A percentile compares a stretch with the other conserved stretches of the same genome.
These are phyloP conservation scores for Brassicogethes aeneus DNA, from an alignment of 2,888 invertebrate genomes.

Conservation along the genomic window DNA sequence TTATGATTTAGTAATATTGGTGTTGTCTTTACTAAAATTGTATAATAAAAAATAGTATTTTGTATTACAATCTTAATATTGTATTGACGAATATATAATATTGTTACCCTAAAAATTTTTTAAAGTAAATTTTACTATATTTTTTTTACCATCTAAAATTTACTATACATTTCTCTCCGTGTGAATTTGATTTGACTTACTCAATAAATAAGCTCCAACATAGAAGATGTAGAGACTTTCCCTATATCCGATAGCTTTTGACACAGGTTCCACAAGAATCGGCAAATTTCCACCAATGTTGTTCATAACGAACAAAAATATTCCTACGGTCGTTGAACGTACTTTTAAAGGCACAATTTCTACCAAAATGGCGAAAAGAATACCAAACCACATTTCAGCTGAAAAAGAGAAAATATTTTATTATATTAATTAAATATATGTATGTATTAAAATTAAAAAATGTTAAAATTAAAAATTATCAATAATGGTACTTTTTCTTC, in stretches of 20 bases:
- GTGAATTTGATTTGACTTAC: no score
- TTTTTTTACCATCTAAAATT: no score
- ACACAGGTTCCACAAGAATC: slow-evolving; percentile 77
- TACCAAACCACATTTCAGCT: slow-evolving; percentile 95
- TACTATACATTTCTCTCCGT: no score
- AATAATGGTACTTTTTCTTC: no score
- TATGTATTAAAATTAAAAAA: neutral
- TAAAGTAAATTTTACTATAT: no score
- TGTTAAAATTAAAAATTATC: slow-evolving; percentile 2
- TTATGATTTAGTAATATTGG: no score
- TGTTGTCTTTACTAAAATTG: no score
- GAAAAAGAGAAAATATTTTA: slow-evolving; percentile 28
- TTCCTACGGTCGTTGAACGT: slow-evolving; percentile 76
- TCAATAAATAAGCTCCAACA: slow-evolving; percentile 77
- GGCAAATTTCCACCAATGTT: slow-evolving; percentile 87
- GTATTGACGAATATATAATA: no score
- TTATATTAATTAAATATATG: slow-evolving; percentile 3
- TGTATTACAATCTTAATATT: no score
- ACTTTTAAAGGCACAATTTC: slow-evolving; percentile 78
- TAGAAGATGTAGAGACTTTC: slow-evolving; percentile 82
- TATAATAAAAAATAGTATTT: no score
- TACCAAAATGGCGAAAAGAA: slow-evolving; percentile 81
- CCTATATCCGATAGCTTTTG: slow-evolving; percentile 72
- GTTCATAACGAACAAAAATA: slow-evolving; percentile 88
- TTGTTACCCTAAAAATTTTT: no score